phyloP scores from a whole-genome alignment of 2,888 invertebrate genomes.

The Cartodere bifasciata region DNA sequence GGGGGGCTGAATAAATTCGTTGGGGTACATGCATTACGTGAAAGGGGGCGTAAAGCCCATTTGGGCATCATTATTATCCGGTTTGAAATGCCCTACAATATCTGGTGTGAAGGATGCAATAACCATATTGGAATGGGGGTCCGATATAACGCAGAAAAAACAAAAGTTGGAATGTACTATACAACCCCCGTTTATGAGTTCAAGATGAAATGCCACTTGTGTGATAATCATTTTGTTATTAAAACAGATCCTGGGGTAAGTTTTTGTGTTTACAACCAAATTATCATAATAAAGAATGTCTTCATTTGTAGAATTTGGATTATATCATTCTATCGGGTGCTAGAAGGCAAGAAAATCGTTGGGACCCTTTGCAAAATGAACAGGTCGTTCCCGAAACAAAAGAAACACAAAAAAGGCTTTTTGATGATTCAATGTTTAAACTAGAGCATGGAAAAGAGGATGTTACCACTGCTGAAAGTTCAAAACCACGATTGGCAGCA shows the following conservation, averaged over 20 bases:
- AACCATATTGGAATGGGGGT: conserved; percentile 99
- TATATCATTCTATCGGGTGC: conserved; percentile 94
- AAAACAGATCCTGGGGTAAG: conserved; percentile 93
- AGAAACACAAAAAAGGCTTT: conserved; percentile 75
- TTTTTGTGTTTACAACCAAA: conserved; percentile 15
- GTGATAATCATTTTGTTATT: conserved; percentile 95
- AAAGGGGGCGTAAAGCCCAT: conserved; percentile 89
- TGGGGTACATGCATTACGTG: conserved; percentile 89
- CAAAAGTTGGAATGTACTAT: conserved; percentile 93
- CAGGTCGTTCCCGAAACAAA: conserved; percentile 89
- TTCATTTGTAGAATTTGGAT: conserved; percentile 74
- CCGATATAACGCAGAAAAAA: conserved; percentile 90
- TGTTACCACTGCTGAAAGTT: conserved; percentile 51
- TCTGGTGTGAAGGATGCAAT: conserved; percentile 97
- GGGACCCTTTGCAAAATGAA: conserved; percentile 94
- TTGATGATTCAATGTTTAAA: conserved; percentile 96
- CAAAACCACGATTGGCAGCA: conserved; percentile 59
- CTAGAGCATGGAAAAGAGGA: conserved; percentile 87
- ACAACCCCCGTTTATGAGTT: conserved; percentile 97
- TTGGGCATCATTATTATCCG: conserved; percentile 91
- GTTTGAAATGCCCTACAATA: conserved; percentile 99
- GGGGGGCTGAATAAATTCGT: conserved; percentile 91
- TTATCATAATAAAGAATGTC: conserved; percentile 4
- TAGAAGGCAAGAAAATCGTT: conserved; percentile 90
- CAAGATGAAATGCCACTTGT: conserved; percentile 97